Conservation (phyloP, 2,888 invertebrate species). For the Tiliacea aurago region DNA sequence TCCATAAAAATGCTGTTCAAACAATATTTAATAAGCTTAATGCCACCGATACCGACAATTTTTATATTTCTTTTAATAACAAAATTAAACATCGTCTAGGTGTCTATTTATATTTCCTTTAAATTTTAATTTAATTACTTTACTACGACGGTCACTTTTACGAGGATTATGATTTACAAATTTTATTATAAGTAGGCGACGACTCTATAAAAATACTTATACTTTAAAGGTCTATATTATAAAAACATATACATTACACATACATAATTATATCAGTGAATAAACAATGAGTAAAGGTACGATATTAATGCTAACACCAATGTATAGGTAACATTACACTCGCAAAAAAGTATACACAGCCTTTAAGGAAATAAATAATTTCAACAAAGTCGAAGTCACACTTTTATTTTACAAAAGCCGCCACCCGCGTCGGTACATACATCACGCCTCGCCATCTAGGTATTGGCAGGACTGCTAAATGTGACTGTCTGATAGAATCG, state of each 20-base stretch:
- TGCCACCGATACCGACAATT: slow-evolving; percentile 24
- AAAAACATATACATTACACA: background rate
- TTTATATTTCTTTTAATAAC: slow-evolving; percentile 40
- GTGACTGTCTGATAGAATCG: slow-evolving; percentile 59
- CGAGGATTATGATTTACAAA: slow-evolving; percentile 53
- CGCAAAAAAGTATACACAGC: slow-evolving; percentile 52
- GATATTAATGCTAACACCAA: slow-evolving; percentile 52
- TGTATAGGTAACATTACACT: slow-evolving; percentile 56
- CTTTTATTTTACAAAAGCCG: slow-evolving; percentile 65
- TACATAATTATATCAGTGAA: background rate
- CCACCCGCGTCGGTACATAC: slow-evolving; percentile 67
- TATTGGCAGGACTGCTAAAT: slow-evolving; percentile 53
- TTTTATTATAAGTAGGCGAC: slow-evolving; percentile 24
- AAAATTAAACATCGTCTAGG: slow-evolving; percentile 13
- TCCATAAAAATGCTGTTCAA: slow-evolving; percentile 33
- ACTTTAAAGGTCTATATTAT: slow-evolving; percentile 1
- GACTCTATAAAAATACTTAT: slow-evolving; percentile 13
- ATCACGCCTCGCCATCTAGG: slow-evolving; percentile 56
- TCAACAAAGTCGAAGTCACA: slow-evolving; percentile 62
- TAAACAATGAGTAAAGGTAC: slow-evolving; percentile 15
- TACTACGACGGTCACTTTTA: slow-evolving; percentile 46
- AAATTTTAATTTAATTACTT: slow-evolving; percentile 50
- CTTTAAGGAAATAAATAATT: slow-evolving; percentile 66
- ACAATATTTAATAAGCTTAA: slow-evolving; percentile 47
- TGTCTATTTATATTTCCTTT: slow-evolving; percentile 41